phyloP scores from a whole-genome alignment of 30 jellyfish, hydroid and myxozoan genomes.

The Chironex yamaguchii region DNA sequence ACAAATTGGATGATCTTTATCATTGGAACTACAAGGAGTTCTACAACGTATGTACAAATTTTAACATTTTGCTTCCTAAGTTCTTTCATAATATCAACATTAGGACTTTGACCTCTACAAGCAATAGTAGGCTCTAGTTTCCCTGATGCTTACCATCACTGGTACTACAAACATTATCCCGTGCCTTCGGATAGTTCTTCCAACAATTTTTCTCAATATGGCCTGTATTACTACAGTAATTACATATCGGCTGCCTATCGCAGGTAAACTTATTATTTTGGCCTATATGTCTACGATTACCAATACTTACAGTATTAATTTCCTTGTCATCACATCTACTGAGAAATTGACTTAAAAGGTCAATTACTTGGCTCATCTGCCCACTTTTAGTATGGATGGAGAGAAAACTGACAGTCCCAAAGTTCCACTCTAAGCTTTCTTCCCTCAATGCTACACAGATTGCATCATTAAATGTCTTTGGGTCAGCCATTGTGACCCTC shows the following conservation, averaged over 20 bases:
- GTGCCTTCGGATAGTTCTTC: slow-evolving; percentile 10
- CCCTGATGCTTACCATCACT: slow-evolving; percentile 24
- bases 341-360: slow-evolving; percentile 28
- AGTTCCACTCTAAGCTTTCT: background rate
- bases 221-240: slow-evolving; percentile 51
- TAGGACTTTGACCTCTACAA: slow-evolving; percentile 47
- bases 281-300: background rate
- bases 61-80: no score
- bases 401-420: background rate
- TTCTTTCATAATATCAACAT: no score
- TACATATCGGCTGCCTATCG: slow-evolving; percentile 34
- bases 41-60: no score
- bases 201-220: slow-evolving; percentile 39
- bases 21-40: no score
- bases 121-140: slow-evolving; percentile 66
- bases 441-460: slow-evolving; percentile 19
- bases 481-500: slow-evolving; percentile 50
- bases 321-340: slow-evolving; percentile 3
- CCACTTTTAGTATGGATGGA: background rate
- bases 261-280: background rate
- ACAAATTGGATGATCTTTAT: background rate
- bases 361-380: slow-evolving; percentile 50
- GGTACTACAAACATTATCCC: background rate
- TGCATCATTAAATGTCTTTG: slow-evolving; percentile 39
- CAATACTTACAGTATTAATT: background rate